A percentile compares a stretch with the other conserved stretches of the same genome.
Evolutionary conservation across 2,888 invertebrate genomes (phyloP).

Genomic region (Trachelus iudaicus): DNA sequence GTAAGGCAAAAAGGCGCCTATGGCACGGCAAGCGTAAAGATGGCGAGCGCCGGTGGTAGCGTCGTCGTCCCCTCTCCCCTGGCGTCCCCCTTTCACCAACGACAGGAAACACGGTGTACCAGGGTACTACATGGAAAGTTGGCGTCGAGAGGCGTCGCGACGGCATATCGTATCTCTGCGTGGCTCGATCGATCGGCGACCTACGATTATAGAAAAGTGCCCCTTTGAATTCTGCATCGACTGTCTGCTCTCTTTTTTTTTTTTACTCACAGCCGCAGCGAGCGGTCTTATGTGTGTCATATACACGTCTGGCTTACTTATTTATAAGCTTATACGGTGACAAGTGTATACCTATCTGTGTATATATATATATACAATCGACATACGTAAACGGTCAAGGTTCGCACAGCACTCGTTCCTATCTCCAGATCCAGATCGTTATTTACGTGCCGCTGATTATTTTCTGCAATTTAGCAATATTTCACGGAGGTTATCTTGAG

Average conservation of each 20-base stretch:
- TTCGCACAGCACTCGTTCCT: background rate
- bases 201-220: constrained; percentile 48
- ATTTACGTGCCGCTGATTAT: background rate
- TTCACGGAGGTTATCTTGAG: background rate
- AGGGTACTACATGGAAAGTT: constrained; percentile 19
- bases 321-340: background rate
- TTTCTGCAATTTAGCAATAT: background rate
- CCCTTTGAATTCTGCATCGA: constrained; percentile 49
- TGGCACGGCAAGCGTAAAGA: background rate
- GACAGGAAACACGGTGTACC: background rate
- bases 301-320: background rate
- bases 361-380: background rate
- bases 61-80: constrained; percentile 10
- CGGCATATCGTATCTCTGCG: background rate
- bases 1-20: background rate
- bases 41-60: constrained; percentile 2
- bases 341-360: background rate
- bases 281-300: background rate
- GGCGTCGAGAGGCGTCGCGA: background rate
- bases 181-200: background rate
- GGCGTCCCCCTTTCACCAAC: background rate
- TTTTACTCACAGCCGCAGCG: constrained; percentile 26
- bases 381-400: background rate
- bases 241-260: constrained; percentile 46
- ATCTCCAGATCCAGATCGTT: background rate